Evolutionary conservation across 2,797 vertebrate genomes (phyloP).

Genomic region (Scleropages formosus): DNA sequence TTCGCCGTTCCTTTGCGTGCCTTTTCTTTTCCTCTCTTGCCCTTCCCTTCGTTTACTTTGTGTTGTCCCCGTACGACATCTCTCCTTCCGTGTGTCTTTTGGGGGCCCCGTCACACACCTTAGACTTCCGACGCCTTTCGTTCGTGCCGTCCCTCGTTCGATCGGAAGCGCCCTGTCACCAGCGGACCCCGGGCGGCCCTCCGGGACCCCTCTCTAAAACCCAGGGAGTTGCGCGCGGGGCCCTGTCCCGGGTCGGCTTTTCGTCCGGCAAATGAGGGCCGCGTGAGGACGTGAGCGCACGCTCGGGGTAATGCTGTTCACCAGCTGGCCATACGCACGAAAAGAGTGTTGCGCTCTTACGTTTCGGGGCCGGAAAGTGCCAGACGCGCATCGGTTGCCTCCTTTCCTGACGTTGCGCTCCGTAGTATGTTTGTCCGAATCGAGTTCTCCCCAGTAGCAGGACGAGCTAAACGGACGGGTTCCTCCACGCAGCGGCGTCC

Average conservation of each 20-base stretch:
- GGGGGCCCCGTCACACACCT: constrained; percentile 22
- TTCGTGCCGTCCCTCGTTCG: constrained; percentile 41
- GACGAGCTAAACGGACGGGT: no score
- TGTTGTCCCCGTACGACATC: background rate
- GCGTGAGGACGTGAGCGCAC: constrained; percentile 33
- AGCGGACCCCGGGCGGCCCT: constrained; percentile 38
- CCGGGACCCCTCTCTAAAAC: background rate
- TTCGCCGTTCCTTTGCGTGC: constrained; percentile 5
- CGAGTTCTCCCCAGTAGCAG: no score
- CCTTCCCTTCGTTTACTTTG: background rate
- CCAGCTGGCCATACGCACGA: no score
- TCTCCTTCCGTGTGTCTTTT: constrained; percentile 9
- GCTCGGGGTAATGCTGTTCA: no score
- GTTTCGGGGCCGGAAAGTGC: no score
- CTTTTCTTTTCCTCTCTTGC: background rate
- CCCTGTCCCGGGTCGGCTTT: constrained; percentile 41
- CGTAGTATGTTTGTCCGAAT: no score
- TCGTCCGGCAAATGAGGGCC: constrained; percentile 43
- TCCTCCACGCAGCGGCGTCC: no score
- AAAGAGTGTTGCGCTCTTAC: no score
- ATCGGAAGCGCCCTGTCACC: constrained; percentile 43
- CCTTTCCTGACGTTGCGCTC: no score
- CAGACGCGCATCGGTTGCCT: no score
- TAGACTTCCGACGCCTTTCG: constrained; percentile 45
- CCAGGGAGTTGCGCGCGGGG: constrained; percentile 50